Conservation (phyloP, 2,888 invertebrate species). For the Anaspis maculata region DNA sequence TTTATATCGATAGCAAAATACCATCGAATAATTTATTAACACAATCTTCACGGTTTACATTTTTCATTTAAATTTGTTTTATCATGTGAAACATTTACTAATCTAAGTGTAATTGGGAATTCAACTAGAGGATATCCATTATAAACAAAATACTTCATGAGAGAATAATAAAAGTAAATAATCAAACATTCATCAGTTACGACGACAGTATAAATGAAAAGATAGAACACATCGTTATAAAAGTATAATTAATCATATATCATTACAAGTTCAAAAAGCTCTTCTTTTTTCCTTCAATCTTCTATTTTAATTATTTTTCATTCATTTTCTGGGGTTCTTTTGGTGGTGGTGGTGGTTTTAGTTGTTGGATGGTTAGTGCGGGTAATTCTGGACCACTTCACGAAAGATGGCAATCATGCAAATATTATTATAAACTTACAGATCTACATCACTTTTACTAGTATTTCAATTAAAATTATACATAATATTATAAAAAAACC, state of each 20-base stretch:
- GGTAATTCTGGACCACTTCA: constrained; percentile 15
- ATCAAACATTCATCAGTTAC: constrained; percentile 11
- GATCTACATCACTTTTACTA: constrained; percentile 31
- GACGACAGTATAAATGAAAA: constrained; percentile 16
- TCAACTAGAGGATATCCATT: constrained; percentile 19
- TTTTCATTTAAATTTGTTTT: constrained; percentile 16
- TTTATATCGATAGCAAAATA: constrained; percentile 31
- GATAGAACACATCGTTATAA: too few relatives aligned
- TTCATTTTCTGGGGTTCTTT: not conserved
- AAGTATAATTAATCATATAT: too few relatives aligned
- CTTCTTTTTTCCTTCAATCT: constrained; percentile 4
- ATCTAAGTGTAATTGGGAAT: constrained; percentile 35
- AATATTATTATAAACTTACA: constrained; percentile 31
- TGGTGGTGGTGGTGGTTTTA: not conserved
- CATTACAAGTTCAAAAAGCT: too few relatives aligned
- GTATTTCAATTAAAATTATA: constrained; percentile 17
- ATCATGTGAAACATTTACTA: constrained; percentile 32
- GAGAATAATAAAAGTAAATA: constrained; percentile 13
- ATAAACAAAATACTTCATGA: constrained; percentile 15
- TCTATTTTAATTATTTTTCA: too few relatives aligned
- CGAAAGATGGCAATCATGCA: constrained; percentile 23
- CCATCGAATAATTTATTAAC: constrained; percentile 32
- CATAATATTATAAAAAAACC: constrained; percentile 19
- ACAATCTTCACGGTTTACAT: constrained; percentile 19
- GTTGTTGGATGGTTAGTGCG: constrained; percentile 2